Percentiles rank a stretch among this genome's conserved stretches.
phyloP scores from a whole-genome alignment of 2,113 vertebrate genomes.

The Phrynosoma blainvillii region DNA sequence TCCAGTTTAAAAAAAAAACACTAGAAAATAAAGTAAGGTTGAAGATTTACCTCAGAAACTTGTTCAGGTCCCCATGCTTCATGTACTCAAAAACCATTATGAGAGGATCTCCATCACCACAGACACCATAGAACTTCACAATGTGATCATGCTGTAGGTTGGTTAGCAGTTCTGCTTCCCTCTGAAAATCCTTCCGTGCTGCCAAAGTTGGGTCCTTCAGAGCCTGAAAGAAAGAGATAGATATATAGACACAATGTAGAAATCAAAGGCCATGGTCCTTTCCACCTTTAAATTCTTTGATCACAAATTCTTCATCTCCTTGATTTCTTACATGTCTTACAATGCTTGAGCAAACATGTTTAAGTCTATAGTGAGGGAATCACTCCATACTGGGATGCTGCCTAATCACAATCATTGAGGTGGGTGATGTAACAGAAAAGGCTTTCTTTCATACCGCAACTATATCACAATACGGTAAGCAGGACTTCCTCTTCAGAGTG shows the following conservation, averaged over 20 bases:
- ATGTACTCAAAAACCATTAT: conserved; percentile 99
- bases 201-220: conserved; percentile 95
- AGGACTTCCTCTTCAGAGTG: no score
- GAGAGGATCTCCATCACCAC: conserved; percentile 94
- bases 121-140: conserved; percentile 95
- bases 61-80: conserved; percentile 98
- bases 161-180: conserved; percentile 96
- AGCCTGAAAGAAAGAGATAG: conserved; percentile 74
- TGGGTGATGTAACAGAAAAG: no score
- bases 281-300: background rate
- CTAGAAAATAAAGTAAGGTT: no score
- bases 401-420: no score
- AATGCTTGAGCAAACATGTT: no score
- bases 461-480: no score
- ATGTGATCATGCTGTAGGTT: conserved; percentile 98
- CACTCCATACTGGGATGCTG: no score
- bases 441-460: no score
- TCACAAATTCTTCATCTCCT: background rate
- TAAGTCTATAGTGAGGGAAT: no score
- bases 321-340: no score
- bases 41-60: conserved; percentile 88
- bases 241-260: background rate
- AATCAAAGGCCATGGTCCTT: background rate
- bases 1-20: background rate
- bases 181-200: conserved; percentile 96